Evolutionary conservation across 2,888 invertebrate species (phyloP).

Genomic region (Acanthosepion lycidas): DNA sequence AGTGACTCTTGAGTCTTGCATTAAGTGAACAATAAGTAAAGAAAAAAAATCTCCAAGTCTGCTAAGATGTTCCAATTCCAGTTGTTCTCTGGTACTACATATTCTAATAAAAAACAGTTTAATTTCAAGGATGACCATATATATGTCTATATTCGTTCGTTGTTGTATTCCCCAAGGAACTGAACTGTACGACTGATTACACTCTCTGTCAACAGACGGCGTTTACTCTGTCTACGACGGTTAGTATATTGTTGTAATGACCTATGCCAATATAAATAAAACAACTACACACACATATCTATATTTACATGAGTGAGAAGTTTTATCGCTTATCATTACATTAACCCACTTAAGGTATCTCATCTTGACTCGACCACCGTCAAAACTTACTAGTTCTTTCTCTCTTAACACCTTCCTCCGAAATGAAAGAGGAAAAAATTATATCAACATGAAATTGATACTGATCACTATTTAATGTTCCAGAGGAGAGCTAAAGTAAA

Average conservation of each 20-base stretch:
- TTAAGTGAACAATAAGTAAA: too few relatives aligned
- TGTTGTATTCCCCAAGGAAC: background rate
- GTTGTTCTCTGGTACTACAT: background rate
- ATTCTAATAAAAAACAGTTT: background rate
- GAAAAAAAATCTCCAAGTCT: too few relatives aligned
- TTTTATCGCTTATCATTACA: background rate
- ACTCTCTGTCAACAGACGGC: background rate
- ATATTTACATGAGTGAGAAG: background rate
- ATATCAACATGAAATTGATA: slow-evolving; percentile 20
- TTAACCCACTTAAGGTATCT: background rate
- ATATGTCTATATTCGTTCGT: background rate
- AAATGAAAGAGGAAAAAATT: background rate
- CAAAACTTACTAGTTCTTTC: background rate
- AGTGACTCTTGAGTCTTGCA: too few relatives aligned
- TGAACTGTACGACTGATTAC: background rate
- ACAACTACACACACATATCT: too few relatives aligned
- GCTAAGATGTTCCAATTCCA: background rate
- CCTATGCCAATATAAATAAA: slow-evolving; percentile 4
- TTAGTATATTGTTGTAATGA: background rate
- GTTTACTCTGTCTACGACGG: background rate
- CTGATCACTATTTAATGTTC: slow-evolving; percentile 6
- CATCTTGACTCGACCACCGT: background rate
- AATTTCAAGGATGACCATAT: background rate
- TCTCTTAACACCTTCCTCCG: background rate
- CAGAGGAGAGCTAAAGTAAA: background rate